Percentiles rank a stretch among this genome's conserved stretches.
These are phyloP conservation scores for Apamea crenata DNA, from an alignment of 2,888 invertebrate species.

Conservation along the genomic window DNA sequence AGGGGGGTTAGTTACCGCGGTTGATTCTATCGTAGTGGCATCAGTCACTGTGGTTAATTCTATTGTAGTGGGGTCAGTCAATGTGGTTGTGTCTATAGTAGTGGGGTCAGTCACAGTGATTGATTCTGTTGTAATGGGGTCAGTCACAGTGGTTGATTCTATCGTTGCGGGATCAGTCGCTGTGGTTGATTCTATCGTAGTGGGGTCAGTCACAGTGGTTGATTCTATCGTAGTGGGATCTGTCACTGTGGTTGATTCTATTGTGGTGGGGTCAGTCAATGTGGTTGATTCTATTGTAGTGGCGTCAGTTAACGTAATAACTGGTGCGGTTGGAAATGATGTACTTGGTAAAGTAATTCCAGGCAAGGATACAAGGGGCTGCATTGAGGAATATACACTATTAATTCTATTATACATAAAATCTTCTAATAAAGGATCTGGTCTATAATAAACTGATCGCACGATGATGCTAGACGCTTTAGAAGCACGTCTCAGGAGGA, in stretches of 20 bases:
- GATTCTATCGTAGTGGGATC: not conserved
- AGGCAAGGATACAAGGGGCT: not conserved
- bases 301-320: not conserved
- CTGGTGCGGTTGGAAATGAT: slow-evolving; percentile 19
- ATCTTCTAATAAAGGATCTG: not conserved
- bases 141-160: not conserved
- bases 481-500: slow-evolving; percentile 51
- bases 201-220: not conserved
- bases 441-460: slow-evolving; percentile 42
- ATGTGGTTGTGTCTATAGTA: not conserved
- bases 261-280: accelerated
- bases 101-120: not conserved
- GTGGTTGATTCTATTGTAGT: not conserved
- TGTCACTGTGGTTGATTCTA: not conserved
- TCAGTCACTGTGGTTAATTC: not conserved
- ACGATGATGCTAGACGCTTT: slow-evolving; percentile 48
- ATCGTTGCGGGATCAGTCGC: not conserved
- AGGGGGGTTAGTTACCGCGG: not conserved
- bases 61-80: not conserved
- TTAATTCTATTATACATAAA: not conserved
- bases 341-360: slow-evolving; percentile 27
- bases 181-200: not conserved
- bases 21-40: not conserved
- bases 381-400: not conserved
- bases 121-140: not conserved